Base-by-base conservation (phyloP, 2,797 vertebrate genomes). In the Garrulus glandarius region DNA sequence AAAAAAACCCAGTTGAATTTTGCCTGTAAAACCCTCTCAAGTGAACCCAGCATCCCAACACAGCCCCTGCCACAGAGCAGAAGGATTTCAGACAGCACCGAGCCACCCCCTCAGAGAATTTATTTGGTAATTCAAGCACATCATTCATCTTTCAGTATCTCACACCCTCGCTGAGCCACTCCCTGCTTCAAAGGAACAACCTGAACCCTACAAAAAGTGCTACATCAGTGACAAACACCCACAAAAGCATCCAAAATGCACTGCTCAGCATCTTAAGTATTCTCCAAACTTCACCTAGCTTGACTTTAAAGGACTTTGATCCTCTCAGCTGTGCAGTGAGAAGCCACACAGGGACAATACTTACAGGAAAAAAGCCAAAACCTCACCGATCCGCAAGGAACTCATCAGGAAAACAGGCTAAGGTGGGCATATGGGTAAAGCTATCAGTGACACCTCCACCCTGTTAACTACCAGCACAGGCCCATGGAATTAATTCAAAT, bases 401-500 rank as follows among this genome's bases (percentile, higher is more conserved):
- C 9, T n/a, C 4, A 5, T 46, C 12, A 30, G 69, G 80, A 15
- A 15, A 53, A 37, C 6, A 2, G 68, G 20, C 15, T 1, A 36
- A 32, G 61, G 11, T n/a, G 50, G 30, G 9, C 10, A 1, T 8
- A 5, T 2, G 9, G 14, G 26, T 26, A 9, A 56, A 50, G 55
- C 3, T 23, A 17, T 1, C 64, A 5, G 50, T 2, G 50, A 30
- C 70, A 30, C 75, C 70, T 61, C 60, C 30, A 16, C 30, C 41
- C 12, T 4, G 39, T 34, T 24, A 44, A 7, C 57, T 8, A 9
- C 0, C 1, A 6, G 29, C 27, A 34, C n/a, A 5, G 3, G 0
- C 3, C 9, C 34, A 3, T 0, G 5, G n/a, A n/a, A 37, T 43
- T 43, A 12, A 36, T 12, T 22, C 8, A n/a, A 8, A 24, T 0